A percentile compares a stretch with the other conserved stretches of the same genome.
Evolutionary conservation across 2,113 vertebrate species (phyloP).

Genomic region (Rhodinocichla rosea): DNA sequence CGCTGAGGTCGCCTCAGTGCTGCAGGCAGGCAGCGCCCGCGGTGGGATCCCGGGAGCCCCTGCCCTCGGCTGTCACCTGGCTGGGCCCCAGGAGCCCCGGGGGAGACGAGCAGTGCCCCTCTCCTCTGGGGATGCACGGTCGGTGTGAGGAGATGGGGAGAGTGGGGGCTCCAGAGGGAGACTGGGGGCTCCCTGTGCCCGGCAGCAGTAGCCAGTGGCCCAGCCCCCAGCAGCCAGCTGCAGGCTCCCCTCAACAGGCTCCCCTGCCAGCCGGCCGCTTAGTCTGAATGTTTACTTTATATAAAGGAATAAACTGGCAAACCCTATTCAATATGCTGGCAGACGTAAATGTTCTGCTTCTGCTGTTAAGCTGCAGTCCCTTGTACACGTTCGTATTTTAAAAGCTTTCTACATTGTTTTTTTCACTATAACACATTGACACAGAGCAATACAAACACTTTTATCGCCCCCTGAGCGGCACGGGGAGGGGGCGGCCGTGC

Average conservation of each 20-base stretch:
- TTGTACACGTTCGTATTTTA: neutral
- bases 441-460: neutral
- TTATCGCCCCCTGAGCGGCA: neutral
- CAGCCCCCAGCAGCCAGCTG: fast-evolving
- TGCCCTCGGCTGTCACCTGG: neutral
- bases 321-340: neutral
- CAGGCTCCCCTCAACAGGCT: neutral
- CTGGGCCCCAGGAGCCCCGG: neutral
- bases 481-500: neutral
- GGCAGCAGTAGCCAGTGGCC: neutral
- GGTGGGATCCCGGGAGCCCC: neutral
- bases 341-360: neutral
- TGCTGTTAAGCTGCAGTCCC: neutral
- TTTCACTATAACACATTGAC: neutral
- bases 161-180: too few species aligned
- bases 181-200: neutral
- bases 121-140: fast-evolving
- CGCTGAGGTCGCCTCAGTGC: fast-evolving
- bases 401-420: neutral
- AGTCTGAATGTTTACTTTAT: neutral
- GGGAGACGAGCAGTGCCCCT: neutral
- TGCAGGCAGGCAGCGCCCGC: neutral
- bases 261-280: neutral
- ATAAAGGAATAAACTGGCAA: neutral
- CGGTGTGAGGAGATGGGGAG: neutral